These are phyloP conservation scores for Bujurquina vittata DNA, from an alignment of 2,113 vertebrate genomes.

Conservation along the genomic window DNA sequence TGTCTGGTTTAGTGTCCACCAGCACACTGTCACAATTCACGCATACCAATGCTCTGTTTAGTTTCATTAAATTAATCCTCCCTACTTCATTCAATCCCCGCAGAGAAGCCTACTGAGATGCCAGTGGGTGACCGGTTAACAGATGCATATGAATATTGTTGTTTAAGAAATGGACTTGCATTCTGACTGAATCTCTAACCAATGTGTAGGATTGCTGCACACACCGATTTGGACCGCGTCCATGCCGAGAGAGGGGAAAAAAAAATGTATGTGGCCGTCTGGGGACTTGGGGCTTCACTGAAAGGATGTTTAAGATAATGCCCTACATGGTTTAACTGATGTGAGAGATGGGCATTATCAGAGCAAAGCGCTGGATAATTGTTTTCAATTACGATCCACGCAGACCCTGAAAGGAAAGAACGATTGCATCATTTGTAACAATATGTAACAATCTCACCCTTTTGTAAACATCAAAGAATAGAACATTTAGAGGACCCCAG, in stretches of 20 bases:
- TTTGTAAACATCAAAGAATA: conserved; percentile 51
- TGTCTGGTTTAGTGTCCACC: neutral
- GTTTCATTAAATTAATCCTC: neutral
- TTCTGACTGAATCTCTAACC: conserved; percentile 1
- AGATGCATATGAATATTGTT: neutral
- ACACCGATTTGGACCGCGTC: conserved; percentile 19
- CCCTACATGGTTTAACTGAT: conserved; percentile 29
- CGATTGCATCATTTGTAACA: conserved; percentile 40
- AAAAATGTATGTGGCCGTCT: conserved; percentile 1
- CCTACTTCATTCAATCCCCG: neutral
- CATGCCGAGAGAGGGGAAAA: neutral
- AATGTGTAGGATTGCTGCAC: neutral
- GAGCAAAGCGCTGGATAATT: conserved; percentile 55
- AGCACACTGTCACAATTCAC: neutral
- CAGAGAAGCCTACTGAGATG: neutral
- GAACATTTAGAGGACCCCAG: conserved; percentile 29
- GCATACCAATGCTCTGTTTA: neutral
- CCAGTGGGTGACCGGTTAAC: neutral
- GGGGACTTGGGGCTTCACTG: conserved; percentile 18
- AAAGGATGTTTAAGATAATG: conserved; percentile 35
- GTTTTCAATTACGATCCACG: conserved; percentile 57
- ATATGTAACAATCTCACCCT: conserved; percentile 48
- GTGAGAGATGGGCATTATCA: conserved; percentile 34
- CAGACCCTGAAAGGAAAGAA: conserved; percentile 37
- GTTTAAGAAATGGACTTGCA: neutral